Evolutionary conservation across 2,888 invertebrate species (phyloP), one percentile per base, ranked within the genome.

Genomic region (Keiferia lycopersicella): DNA sequence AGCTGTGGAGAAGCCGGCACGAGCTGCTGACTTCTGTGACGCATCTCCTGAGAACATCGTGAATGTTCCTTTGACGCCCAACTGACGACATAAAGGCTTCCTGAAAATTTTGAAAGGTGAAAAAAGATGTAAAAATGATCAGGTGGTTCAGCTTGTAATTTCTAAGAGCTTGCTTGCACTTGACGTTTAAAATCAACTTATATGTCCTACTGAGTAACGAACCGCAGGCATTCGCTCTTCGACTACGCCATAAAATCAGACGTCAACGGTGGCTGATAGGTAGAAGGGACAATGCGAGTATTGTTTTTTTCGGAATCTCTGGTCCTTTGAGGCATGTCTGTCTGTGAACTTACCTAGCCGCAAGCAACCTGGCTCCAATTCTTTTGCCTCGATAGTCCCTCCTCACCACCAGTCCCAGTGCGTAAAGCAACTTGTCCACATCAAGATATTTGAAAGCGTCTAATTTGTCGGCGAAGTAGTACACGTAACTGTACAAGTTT

Each of bases 301-400:
- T n/a, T n/a, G n/a, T n/a, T n/a, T n/a, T n/a, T n/a, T n/a, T n/a
- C n/a, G n/a, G n/a, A n/a, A n/a, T n/a, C n/a, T n/a, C n/a, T n/a
- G n/a, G n/a, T n/a, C n/a, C n/a, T n/a, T n/a, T n/a, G n/a, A n/a
- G n/a, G n/a, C 26, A 26, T 26, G 6, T 26, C 26, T 4, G 6
- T 26, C 26, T 26, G 26, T 4, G 26, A 2, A 48, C 38, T 51
- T 61, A 77, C 79, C 79, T 74, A 0, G 79, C 77, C 0, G 67
- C 67, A 26, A 80, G 66, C n/a, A 80, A 56, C 41, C 67, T 69
- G 10, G 68, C 69, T 2, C 75, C 77, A 0, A 80, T 66, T 7
- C 64, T 70, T 3, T 65, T 61, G 0, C 79, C 79, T 60, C 79
- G 71, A 53, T 66, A 73, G 2, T 76, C 74, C 3, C 66, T 70